Evolutionary conservation across 2,888 invertebrate species (phyloP).

Genomic region (Nudaria mundana): DNA sequence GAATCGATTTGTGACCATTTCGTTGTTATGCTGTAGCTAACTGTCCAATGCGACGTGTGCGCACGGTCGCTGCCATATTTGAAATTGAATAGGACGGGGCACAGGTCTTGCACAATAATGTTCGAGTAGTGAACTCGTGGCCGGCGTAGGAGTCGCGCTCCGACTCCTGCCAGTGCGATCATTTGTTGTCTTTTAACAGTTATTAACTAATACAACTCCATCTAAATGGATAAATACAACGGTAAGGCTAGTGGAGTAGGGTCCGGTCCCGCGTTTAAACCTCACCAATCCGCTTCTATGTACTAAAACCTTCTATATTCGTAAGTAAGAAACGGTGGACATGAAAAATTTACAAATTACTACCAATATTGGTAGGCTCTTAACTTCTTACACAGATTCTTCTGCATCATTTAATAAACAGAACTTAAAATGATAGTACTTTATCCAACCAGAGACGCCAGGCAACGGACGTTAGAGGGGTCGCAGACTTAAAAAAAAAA

Average conservation of each 20-base stretch:
- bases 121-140: slow-evolving; percentile 49
- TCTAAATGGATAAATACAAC: slow-evolving; percentile 41
- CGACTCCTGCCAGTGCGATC: slow-evolving; percentile 18
- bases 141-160: slow-evolving; percentile 40
- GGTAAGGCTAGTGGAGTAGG: slow-evolving; percentile 31
- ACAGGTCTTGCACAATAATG: slow-evolving; percentile 75
- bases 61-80: slow-evolving; percentile 69
- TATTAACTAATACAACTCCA: slow-evolving; percentile 24
- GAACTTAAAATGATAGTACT: no score
- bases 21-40: slow-evolving; percentile 55
- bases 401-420: no score
- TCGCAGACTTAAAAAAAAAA: no score
- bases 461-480: no score
- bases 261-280: slow-evolving; percentile 7
- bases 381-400: no score
- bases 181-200: slow-evolving; percentile 21
- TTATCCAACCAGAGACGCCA: no score
- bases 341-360: slow-evolving; percentile 14
- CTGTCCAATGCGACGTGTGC: slow-evolving; percentile 62
- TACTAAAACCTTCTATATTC: no score
- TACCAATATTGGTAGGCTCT: no score
- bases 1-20: slow-evolving; percentile 50
- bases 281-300: slow-evolving; percentile 11
- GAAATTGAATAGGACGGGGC: slow-evolving; percentile 75
- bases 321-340: slow-evolving; percentile 2